Evolutionary conservation across 2,797 vertebrate species (phyloP), one percentile per base, ranked within the genome.

Genomic region (Gallinago nigripennis): DNA sequence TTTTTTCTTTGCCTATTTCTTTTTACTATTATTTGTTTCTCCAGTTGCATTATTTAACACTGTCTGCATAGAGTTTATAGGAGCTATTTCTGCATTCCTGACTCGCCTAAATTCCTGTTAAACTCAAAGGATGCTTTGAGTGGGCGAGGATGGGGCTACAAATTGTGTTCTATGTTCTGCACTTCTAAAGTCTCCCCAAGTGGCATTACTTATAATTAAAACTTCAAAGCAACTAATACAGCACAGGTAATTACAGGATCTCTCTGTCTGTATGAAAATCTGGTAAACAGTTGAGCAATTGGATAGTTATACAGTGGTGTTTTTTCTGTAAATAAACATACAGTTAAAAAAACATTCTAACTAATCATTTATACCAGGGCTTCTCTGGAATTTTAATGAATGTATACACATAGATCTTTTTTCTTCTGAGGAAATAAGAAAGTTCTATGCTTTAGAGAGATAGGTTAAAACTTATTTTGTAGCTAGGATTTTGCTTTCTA

Each of bases 201-300:
- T 41, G 65, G 14, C 65, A 50, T 48, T 8, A 1, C 58, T 85
- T 85, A 17, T 13, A 88, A 86, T 84, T 96, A 88, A 90, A 93
- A 41, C 54, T 81, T 56, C 37, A 76, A 81, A 43, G 58, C 43
- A 69, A 35, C 65, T 88, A 88, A 88, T 76, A 72, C 46, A 70
- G 58, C 68, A 48, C 51, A 90, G 86, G 82, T 96, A 96, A 92
- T 95, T 95, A 91, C 19, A 94, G 90, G 54, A 90, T 87, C 43
- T 84, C 46, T 66, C 48, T 76, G 50, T 90, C 66, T 89, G 5
- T 50, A 60, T 91, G 79, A 76, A 95, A 95, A 85, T 70, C 41
- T 92, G 31, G 28, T 94, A 79, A 94, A 85, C 61, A 92, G 79
- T 69, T 93, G 85, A 82, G 87, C 86, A 94, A 90, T 14, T 80